Conservation (phyloP, 2,797 vertebrate species). For the Pseudomugil gertrudae region DNA sequence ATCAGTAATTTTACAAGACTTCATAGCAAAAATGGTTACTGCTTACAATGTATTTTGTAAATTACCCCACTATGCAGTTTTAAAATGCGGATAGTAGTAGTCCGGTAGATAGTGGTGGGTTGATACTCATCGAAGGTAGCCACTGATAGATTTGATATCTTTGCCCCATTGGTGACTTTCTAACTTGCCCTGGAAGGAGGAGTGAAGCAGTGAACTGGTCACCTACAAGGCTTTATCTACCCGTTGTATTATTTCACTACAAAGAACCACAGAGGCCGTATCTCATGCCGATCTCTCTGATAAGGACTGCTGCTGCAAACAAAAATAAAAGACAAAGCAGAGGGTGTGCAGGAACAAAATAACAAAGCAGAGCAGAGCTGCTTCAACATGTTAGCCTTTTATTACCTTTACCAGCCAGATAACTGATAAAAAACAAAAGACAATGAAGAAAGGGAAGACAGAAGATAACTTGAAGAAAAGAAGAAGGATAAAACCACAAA, state of each 20-base stretch:
- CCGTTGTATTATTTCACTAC: slow-evolving; percentile 70
- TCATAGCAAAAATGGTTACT: slow-evolving; percentile 3
- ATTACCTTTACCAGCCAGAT: slow-evolving; percentile 78
- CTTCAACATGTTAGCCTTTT: slow-evolving; percentile 67
- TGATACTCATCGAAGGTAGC: slow-evolving; percentile 48
- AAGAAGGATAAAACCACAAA: slow-evolving; percentile 52
- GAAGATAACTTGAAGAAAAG: slow-evolving; percentile 56
- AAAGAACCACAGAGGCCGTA: slow-evolving; percentile 70
- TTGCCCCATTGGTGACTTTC: slow-evolving; percentile 47
- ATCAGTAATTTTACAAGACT: background rate
- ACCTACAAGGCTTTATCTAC: slow-evolving; percentile 64
- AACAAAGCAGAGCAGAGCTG: slow-evolving; percentile 61
- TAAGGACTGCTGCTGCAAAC: slow-evolving; percentile 73
- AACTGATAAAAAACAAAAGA: slow-evolving; percentile 81
- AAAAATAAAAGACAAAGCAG: slow-evolving; percentile 73
- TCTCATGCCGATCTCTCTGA: slow-evolving; percentile 64
- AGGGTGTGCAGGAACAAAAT: slow-evolving; percentile 62
- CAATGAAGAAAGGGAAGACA: slow-evolving; percentile 66
- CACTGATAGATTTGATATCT: slow-evolving; percentile 49
- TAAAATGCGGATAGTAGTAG: background rate
- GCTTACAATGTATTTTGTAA: background rate
- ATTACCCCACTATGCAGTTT: background rate
- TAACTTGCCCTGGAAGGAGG: slow-evolving; percentile 32
- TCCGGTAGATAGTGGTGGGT: slow-evolving; percentile 1
- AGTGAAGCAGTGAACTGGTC: slow-evolving; percentile 60